Evolutionary conservation across 2,113 vertebrate genomes (phyloP).

Genomic region (Cromileptes altivelis): DNA sequence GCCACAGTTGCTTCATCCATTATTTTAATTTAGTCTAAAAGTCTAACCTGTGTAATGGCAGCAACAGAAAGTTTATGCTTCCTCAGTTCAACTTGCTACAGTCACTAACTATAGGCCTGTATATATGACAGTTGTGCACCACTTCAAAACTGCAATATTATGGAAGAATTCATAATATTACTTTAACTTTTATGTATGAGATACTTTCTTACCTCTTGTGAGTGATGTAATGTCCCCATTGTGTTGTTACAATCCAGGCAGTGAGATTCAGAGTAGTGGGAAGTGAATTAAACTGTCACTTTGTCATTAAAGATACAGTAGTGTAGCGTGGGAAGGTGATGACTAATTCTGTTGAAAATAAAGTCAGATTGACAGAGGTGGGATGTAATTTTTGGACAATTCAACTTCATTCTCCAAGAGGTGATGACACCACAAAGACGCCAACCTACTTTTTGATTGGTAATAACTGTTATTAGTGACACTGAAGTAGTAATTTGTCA

Average conservation of each 20-base stretch:
- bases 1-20: too few species aligned
- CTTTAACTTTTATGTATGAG: too few species aligned
- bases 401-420: slow-evolving; percentile 47
- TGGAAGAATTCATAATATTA: too few species aligned
- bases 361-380: slow-evolving; percentile 49
- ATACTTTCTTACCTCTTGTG: background rate
- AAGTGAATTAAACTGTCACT: slow-evolving; percentile 69
- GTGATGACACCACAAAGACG: slow-evolving; percentile 60
- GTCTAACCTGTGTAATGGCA: too few species aligned
- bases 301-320: slow-evolving; percentile 30
- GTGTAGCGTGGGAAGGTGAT: slow-evolving; percentile 36
- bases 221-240: background rate
- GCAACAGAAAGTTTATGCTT: too few species aligned
- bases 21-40: too few species aligned
- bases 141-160: too few species aligned
- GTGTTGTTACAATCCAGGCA: background rate
- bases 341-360: slow-evolving; percentile 48
- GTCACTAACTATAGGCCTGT: too few species aligned
- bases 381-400: slow-evolving; percentile 53
- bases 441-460: slow-evolving; percentile 64
- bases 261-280: slow-evolving; percentile 40
- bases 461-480: slow-evolving; percentile 75
- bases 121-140: too few species aligned
- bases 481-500: slow-evolving; percentile 55
- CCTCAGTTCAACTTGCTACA: too few species aligned